Evolutionary conservation across 2,113 vertebrate species (phyloP), one percentile per base, ranked within the genome.

Genomic region (Chrysochloris asiatica): DNA sequence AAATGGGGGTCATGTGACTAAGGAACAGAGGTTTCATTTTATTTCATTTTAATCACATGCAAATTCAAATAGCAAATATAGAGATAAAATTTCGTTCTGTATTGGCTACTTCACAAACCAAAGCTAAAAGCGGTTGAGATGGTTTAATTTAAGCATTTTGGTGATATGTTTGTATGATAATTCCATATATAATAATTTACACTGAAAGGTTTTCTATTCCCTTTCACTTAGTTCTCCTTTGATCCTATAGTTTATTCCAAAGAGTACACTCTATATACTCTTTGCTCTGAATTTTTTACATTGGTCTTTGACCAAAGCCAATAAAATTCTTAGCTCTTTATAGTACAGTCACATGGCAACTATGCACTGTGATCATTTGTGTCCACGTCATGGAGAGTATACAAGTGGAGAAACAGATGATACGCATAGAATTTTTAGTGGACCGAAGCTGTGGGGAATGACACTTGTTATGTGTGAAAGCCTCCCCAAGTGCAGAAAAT

Each of bases 221-320:
- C 45, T 93, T 47, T 61, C n/a, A 43, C 43, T 65, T 73, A 43
- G 52, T 69, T 76, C 45, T 59, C 5, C 73, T 78, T 82, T 73
- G 75, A 77, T 75, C 47, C 77, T 61, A 4, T 28, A 63, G 12
- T 26, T 89, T 76, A 83, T 54, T 91, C 43, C 12, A 86, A 69
- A 80, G 63, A 50, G 67, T 11, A 61, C 77, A 61, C 4, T 47
- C 16, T 43, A 54, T 45, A 63, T 38, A 77, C 30, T 65, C 38
- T 79, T 88, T 75, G 45, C 43, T 72, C 73, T 89, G 7, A 77
- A 67, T 14, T 3, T 28, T 86, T 88, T 41, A 83, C 43, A 36
- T 56, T 89, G 76, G 50, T 43, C 72, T 94, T 79, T 86, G 33
- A 88, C 48, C 54, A 75, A 93, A 93, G 63, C 72, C 86, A 90